Percentiles rank a stretch among this genome's conserved stretches.
Conservation (phyloP, 2,888 invertebrate genomes). For the Epirrita christyi region DNA sequence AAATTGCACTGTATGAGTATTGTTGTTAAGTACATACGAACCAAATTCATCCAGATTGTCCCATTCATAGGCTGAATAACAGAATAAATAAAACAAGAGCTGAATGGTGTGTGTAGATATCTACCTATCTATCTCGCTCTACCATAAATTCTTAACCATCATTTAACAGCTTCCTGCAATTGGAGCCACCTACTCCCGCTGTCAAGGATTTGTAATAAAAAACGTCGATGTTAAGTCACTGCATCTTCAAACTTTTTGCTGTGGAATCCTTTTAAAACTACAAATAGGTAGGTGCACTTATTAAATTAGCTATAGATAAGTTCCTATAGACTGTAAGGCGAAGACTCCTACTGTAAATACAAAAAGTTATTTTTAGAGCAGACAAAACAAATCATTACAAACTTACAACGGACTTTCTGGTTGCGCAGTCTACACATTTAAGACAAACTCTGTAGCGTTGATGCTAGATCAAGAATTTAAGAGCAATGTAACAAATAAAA, state of each 20-base stretch:
- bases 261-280: conserved; percentile 6
- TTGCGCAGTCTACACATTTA: too few relatives aligned
- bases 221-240: conserved; percentile 18
- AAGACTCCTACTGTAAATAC: too few relatives aligned
- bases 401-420: too few relatives aligned
- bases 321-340: too few relatives aligned
- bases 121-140: conserved; percentile 29
- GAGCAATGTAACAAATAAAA: conserved; percentile 9
- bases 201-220: conserved; percentile 28
- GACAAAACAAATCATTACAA: not conserved
- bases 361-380: not conserved
- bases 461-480: not conserved
- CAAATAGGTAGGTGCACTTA: too few relatives aligned
- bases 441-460: not conserved
- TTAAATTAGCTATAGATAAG: too few relatives aligned
- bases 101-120: too few relatives aligned
- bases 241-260: conserved; percentile 19
- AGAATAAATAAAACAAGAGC: not conserved
- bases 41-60: conserved; percentile 23
- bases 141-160: conserved; percentile 32
- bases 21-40: conserved; percentile 16
- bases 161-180: conserved; percentile 39
- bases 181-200: conserved; percentile 29
- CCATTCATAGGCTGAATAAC: conserved; percentile 19
- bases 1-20: not conserved